Evolutionary conservation across 2,797 vertebrate species (phyloP).

Genomic region (Danio jaintianensis): DNA sequence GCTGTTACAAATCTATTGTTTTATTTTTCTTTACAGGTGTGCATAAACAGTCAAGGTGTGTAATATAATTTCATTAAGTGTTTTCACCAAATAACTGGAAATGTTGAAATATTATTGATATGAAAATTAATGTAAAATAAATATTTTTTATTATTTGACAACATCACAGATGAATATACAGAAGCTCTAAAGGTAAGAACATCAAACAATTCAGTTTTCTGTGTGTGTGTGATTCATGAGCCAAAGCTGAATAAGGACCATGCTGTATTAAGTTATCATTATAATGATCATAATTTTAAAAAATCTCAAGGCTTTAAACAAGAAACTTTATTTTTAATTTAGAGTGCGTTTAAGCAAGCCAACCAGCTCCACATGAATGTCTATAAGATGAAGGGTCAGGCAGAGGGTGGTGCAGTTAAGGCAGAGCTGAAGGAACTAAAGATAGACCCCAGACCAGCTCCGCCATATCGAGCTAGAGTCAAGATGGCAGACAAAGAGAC

Average conservation of each 20-base stretch:
- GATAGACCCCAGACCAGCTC: slow-evolving; percentile 83
- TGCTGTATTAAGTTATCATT: not conserved
- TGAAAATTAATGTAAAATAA: not conserved
- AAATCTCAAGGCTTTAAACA: not conserved
- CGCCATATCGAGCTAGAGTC: slow-evolving; percentile 80
- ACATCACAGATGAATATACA: slow-evolving; percentile 91
- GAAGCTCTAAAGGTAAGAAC: slow-evolving; percentile 95
- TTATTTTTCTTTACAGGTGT: slow-evolving; percentile 82
- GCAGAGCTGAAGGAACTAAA: slow-evolving; percentile 75
- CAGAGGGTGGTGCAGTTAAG: slow-evolving; percentile 75
- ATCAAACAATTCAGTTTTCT: not conserved
- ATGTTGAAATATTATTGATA: not conserved
- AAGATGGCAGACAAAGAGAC: slow-evolving; percentile 84
- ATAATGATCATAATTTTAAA: not conserved
- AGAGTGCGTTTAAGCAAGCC: slow-evolving; percentile 94
- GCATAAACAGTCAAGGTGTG: slow-evolving; percentile 96
- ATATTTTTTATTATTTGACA: slow-evolving; percentile 44
- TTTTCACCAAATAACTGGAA: not conserved
- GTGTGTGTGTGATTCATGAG: not conserved
- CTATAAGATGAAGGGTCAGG: slow-evolving; percentile 84
- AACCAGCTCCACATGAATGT: slow-evolving; percentile 93
- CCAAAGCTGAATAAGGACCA: not conserved
- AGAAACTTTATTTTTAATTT: slow-evolving; percentile 23
- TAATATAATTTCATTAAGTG: slow-evolving; percentile 2
- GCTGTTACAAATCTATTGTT: slow-evolving; percentile 2